These are phyloP conservation scores for Mesochorus sp. DNA, from an alignment of 2,888 invertebrate genomes.

Conservation along the genomic window DNA sequence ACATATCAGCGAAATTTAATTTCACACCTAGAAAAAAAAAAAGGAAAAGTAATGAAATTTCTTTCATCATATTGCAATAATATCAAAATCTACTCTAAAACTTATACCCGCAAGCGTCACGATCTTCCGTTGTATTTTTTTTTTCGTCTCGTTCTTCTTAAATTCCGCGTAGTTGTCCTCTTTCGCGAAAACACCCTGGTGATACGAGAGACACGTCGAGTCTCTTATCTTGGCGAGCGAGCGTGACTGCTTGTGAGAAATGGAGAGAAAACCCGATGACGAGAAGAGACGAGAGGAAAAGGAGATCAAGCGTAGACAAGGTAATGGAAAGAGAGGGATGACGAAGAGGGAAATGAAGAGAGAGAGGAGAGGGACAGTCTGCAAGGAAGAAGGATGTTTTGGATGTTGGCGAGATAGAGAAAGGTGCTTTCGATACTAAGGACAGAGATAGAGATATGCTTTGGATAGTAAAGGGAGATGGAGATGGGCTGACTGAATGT, in stretches of 20 bases:
- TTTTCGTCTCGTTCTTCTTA: not conserved
- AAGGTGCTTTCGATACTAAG: too few species aligned
- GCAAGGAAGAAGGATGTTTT: not conserved
- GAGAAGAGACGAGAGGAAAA: constrained; percentile 22
- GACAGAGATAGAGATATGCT: not conserved
- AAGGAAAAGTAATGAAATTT: not conserved
- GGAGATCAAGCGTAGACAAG: constrained; percentile 13
- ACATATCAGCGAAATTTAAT: too few species aligned
- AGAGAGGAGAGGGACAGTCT: not conserved
- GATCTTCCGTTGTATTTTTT: not conserved
- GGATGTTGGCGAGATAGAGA: constrained; percentile 1
- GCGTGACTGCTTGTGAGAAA: constrained; percentile 70
- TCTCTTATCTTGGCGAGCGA: constrained; percentile 75
- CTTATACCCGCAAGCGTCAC: not conserved
- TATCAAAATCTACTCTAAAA: constrained; percentile 10
- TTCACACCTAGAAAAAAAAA: too few species aligned
- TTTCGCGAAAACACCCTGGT: constrained; percentile 13
- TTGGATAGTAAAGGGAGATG: not conserved
- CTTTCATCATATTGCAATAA: not conserved
- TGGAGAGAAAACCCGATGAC: constrained; percentile 21
- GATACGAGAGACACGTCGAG: constrained; percentile 59
- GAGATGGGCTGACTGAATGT: not conserved
- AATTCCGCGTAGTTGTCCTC: not conserved
- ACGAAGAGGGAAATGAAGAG: not conserved
- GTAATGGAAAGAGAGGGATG: not conserved